Percentiles rank a stretch among this genome's conserved stretches.
Evolutionary conservation across 37 sponge, comb jelly and placozoan genomes (phyloP).

Genomic region (Diacarnus erythraeanus): DNA sequence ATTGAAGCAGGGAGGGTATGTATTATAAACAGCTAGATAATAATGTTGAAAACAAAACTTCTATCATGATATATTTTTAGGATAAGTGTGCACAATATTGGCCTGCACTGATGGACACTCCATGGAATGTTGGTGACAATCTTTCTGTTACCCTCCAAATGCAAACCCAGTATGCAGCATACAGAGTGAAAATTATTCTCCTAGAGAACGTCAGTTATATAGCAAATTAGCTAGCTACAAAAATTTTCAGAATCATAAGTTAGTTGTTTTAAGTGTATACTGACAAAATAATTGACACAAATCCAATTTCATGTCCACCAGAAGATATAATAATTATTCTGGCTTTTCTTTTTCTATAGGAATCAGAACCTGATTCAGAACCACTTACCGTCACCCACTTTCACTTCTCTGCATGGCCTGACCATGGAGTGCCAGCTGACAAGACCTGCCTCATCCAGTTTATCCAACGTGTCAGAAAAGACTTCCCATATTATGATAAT

Average conservation of each 20-base stretch:
- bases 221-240: no score
- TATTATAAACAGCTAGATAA: neutral
- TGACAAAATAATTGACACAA: neutral
- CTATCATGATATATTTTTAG: conserved; percentile 7
- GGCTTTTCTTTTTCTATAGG: neutral
- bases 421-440: conserved; percentile 79
- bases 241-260: neutral
- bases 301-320: no score
- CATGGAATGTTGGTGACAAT: conserved; percentile 14
- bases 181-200: conserved; percentile 52
- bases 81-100: conserved; percentile 86
- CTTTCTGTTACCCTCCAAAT: conserved; percentile 53
- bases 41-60: neutral
- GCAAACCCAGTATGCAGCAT: conserved; percentile 58
- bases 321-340: neutral
- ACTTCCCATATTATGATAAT: conserved; percentile 1
- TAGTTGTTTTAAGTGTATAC: neutral
- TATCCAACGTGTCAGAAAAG: conserved; percentile 50
- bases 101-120: conserved; percentile 45
- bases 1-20: conserved; percentile 63
- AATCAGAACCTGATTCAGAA: neutral
- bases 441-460: conserved; percentile 68
- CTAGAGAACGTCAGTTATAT: conserved; percentile 45
- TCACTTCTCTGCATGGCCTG: conserved; percentile 85
- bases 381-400: conserved; percentile 53